Base-by-base conservation (phyloP, 2,797 vertebrate species). In the Myotis myotis region DNA sequence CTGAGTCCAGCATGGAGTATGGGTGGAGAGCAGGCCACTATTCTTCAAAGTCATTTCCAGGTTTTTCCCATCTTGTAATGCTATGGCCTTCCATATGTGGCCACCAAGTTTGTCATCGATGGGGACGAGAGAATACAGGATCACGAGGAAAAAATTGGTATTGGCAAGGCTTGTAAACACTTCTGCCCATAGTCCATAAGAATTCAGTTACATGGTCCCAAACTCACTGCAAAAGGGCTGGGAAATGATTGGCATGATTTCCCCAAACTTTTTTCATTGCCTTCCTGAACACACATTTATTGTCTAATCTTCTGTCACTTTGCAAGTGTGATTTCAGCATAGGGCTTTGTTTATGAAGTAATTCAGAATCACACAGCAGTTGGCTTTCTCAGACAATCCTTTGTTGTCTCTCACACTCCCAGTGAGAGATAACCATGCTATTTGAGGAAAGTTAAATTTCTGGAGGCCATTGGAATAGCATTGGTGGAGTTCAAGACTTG, bases 271-370 rank as follows among this genome's bases (percentile, higher is more conserved):
- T 68, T 75, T 57, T 60, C n/a, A 89, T 83, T 78, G 23, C 16
- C 47, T 89, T 87, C 13, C 87, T 89, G 47, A 96, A 91, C 19
- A 60, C 44, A 80, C 3, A 93, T 49, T 36, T 89, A 55, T 68
- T 53, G 33, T 74, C 12, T 33, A 47, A 33, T 30, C 9, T 85
- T 94, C 71, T 89, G 51, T 66, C 25, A 64, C n/a, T 90, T 85
- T 88, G 57, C 20, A 90, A 76, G 68, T 78, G 72, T 1, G 6
- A 60, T 89, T 89, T 91, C n/a, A 94, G 70, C 28, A 4, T 16
- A 75, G 60, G 66, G 33, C 6, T 94, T 83, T 80, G 23, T 19
- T 95, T 53, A n/a, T 16, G 20, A 85, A 51, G 49, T 75, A 84
- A 83, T 55, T 80, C 51, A 94, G 20, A 36, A 74, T 82, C n/a